Evolutionary conservation across 1,140 invertebrate genomes (phyloP), one percentile per base, ranked within the genome.

Genomic region (Forficula auricularia): DNA sequence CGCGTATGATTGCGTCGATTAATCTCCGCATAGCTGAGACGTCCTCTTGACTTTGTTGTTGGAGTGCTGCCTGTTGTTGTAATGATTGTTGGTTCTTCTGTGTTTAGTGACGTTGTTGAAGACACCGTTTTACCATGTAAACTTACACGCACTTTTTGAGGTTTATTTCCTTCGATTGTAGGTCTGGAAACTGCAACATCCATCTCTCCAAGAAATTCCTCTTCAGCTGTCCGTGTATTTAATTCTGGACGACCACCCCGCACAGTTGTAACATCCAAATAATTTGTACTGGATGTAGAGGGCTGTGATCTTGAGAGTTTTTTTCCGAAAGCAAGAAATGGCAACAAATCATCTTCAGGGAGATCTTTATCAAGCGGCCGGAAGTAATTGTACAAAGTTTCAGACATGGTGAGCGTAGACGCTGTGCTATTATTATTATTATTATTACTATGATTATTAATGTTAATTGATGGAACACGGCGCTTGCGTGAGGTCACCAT

Each of bases 291-390:
- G 19, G 7, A 13, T 13, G 19, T 27, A 13, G 30, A 13, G 12
- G 15, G 19, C 19, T 12, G 36, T n/a, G 12, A 22, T 0, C 59
- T 63, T n/a, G 22, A 27, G 4, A 77, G 44, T 52, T 77, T 77
- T 52, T 76, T 71, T 0, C 75, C 75, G 54, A 79, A 79, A 48
- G 67, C 73, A n/a, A 76, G 59, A 56, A 77, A 79, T 30, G 75
- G 74, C 35, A 72, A 69, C 61, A 77, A 69, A 48, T 76, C 74
- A 52, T 76, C 74, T 20, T 70, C 66, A 0, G 70, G 68, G 33
- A 75, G 57, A 51, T 75, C 71, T 9, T 65, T 61, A 54, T 75
- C 72, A 6, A 75, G 61, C 0, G 71, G 72, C 14, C 68, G 22
- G 10, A 73, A 75, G 44, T 74, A 70, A 46, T 73, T 73, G 52